Base-by-base conservation (phyloP, 2,797 vertebrate genomes). In the Geotrypetes seraphini region DNA sequence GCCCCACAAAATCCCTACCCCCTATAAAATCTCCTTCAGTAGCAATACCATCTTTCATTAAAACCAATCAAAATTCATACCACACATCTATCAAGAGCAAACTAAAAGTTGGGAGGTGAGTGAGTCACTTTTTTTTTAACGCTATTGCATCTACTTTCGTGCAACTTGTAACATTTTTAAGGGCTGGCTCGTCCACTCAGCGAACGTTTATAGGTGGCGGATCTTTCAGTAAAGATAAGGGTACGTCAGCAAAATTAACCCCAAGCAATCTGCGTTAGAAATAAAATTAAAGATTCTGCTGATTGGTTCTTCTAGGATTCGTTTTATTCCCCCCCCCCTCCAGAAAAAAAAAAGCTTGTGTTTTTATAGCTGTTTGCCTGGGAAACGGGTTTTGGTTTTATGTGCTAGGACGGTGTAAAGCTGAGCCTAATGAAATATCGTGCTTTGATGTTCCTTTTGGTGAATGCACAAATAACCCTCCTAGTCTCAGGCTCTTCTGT, bases 61-160 rank as follows among this genome's bases (percentile, higher is more conserved):
- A 27, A 73, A 77, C 54, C 64, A 60, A 64, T 73, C 66, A 56
- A 49, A 65, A 41, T 66, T 80, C 77, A 72, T 76, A 65, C 71
- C 76, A 57, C 63, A 49, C 73, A 61, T 53, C 66, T 63, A 50
- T 57, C 77, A 66, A 70, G 75, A 76, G 40, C 64, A 77, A 69
- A 72, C 55, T 69, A 68, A 52, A 82, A 71, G 60, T 67, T 65
- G 62, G 61, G 81, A 90, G 90, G 90, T 92, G 88, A 94, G 90
- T 92, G 88, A 94, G 88, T 90, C 69, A 44, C 21, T 42, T 42
- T 54, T 36, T 52, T 53, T 39, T 64, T 51, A n/a, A 43, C 51
- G 59, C 47, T 53, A 44, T 36, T 16, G 36, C 52, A 24, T 55
- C 32, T 46, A 32, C 19, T 19, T 28, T 9, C 39, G 25, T 33